These are phyloP conservation scores for Drosophila fulvimacula DNA, from an alignment of 2,888 invertebrate species.

Conservation along the genomic window DNA sequence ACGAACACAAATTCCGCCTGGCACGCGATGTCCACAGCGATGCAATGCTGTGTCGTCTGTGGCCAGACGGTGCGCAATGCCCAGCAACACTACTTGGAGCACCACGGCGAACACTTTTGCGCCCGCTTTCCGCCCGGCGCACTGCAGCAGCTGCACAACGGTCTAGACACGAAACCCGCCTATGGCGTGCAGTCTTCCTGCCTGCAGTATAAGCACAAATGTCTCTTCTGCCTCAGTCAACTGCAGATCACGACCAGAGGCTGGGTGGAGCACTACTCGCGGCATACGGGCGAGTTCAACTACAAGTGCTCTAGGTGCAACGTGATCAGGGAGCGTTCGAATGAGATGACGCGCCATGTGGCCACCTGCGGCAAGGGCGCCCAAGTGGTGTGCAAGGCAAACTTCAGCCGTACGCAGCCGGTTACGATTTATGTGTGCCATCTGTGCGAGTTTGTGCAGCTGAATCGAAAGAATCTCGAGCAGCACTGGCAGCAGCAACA, in stretches of 20 bases:
- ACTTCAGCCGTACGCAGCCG: background rate
- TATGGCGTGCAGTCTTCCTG: background rate
- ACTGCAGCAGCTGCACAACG: constrained; percentile 63
- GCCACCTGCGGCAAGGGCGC: constrained; percentile 31
- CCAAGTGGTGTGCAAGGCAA: background rate
- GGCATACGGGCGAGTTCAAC: constrained; percentile 92
- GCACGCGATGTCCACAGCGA: constrained; percentile 76
- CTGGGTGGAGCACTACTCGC: constrained; percentile 89
- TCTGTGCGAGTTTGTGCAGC: constrained; percentile 90
- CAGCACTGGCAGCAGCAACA: constrained; percentile 86
- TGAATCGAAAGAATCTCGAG: constrained; percentile 87
- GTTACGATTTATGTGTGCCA: constrained; percentile 88
- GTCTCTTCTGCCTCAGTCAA: constrained; percentile 79
- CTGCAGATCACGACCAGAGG: constrained; percentile 42
- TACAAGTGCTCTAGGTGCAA: constrained; percentile 88
- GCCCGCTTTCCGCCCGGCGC: constrained; percentile 76
- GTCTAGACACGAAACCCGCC: constrained; percentile 35
- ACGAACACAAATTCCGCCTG: constrained; percentile 74
- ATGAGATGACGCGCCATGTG: constrained; percentile 41
- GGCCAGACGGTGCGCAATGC: constrained; percentile 18
- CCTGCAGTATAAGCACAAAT: constrained; percentile 57
- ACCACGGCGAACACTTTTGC: constrained; percentile 76
- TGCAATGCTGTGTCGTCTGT: constrained; percentile 74
- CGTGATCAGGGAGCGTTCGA: constrained; percentile 15
- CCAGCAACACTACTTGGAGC: constrained; percentile 67